A percentile compares a stretch with the other conserved stretches of the same genome.
Conservation (phyloP, 2,888 invertebrate genomes). For the Argynnis bischoffii region DNA sequence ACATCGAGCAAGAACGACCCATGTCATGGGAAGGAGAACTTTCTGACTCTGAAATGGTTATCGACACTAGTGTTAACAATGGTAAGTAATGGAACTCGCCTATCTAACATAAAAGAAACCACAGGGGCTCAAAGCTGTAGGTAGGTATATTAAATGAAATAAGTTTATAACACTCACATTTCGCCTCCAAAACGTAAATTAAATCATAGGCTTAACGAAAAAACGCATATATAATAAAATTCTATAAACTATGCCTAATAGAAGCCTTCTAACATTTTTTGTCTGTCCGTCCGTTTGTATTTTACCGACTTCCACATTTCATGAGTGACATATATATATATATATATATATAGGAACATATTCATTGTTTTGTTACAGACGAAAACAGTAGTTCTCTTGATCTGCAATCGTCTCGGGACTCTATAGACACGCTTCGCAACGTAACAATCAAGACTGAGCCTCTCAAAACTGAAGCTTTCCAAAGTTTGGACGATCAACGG, state of each 20-base stretch:
- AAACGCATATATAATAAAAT: too few species aligned
- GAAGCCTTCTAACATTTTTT: too few species aligned
- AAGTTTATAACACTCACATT: too few species aligned
- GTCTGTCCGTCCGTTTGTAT: too few species aligned
- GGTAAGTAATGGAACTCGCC: constrained; percentile 48
- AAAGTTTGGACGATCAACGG: constrained; percentile 67
- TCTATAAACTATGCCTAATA: too few species aligned
- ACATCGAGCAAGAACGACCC: constrained; percentile 83
- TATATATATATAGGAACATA: too few species aligned
- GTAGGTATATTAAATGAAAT: too few species aligned
- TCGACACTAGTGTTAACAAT: constrained; percentile 71
- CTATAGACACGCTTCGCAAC: constrained; percentile 74
- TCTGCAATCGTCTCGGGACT: constrained; percentile 73
- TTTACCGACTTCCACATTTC: too few species aligned
- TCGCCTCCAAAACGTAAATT: too few species aligned
- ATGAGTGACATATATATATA: not conserved
- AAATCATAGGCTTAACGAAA: too few species aligned
- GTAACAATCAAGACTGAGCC: constrained; percentile 75
- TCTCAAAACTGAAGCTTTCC: constrained; percentile 64
- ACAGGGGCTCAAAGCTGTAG: too few species aligned
- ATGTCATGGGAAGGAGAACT: constrained; percentile 98
- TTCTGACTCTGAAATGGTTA: constrained; percentile 90
- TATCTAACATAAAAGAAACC: too few species aligned
- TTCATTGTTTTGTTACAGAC: constrained; percentile 58
- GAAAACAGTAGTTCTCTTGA: constrained; percentile 74